Percentiles rank a stretch among this genome's conserved stretches.
These are phyloP conservation scores for Vicugna pacos DNA, from an alignment of 2,113 vertebrate species.

Conservation along the genomic window DNA sequence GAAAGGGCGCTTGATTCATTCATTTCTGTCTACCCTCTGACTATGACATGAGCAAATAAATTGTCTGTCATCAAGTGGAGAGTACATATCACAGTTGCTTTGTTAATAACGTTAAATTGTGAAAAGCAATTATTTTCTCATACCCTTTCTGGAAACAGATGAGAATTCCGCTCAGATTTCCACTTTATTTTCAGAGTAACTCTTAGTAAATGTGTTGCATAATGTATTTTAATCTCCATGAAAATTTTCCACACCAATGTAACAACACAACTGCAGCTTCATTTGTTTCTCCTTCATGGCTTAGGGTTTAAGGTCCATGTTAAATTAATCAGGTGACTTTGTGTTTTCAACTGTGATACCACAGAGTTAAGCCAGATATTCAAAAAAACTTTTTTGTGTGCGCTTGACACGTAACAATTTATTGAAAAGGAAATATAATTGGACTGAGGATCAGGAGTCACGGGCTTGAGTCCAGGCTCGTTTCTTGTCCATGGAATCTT, in stretches of 20 bases:
- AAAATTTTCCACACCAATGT: not conserved
- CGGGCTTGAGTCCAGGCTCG: not conserved
- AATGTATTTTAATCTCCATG: constrained; percentile 35
- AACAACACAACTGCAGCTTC: not conserved
- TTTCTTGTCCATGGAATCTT: not conserved
- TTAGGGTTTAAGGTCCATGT: not conserved
- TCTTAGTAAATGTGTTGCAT: constrained; percentile 17
- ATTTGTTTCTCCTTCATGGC: not conserved
- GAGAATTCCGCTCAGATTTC: not conserved
- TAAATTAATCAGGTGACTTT: not conserved
- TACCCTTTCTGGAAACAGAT: constrained; percentile 6
- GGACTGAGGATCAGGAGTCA: not conserved
- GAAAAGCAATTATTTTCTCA: constrained; percentile 38
- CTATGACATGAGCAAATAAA: not conserved
- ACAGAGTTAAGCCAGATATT: not conserved
- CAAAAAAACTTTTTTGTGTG: not conserved
- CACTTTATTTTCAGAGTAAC: not conserved
- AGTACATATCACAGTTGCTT: not conserved
- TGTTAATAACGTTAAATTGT: constrained; percentile 45
- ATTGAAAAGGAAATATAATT: not conserved
- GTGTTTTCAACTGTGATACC: not conserved
- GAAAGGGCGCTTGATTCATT: constrained; percentile 29
- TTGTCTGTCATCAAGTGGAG: constrained; percentile 39
- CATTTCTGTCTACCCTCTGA: not conserved
- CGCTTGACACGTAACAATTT: not conserved